Evolutionary conservation across 2,888 invertebrate genomes (phyloP), one percentile per base, ranked within the genome.

Genomic region (Ditula angustiorana): DNA sequence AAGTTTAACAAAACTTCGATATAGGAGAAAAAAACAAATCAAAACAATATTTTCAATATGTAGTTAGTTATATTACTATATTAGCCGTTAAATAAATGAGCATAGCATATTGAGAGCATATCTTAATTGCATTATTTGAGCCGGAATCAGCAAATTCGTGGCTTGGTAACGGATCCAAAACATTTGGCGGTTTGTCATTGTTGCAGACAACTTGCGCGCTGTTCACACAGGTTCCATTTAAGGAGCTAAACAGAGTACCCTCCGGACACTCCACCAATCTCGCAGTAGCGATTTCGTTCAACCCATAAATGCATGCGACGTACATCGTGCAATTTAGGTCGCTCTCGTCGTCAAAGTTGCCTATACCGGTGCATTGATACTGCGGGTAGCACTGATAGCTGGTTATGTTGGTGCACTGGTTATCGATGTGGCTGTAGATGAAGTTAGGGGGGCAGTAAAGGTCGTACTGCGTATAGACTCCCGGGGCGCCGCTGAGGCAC

Each of bases 401-500:
- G 0, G 89, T 85, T 8, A 82, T 76, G 53, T 88, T 90, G 0
- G 89, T 88, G 71, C 92, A 92, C 53, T 85, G 81, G 50, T 74
- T 75, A 61, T 87, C 86, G 35, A 83, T 46, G 66, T 91, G 89
- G 64, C 86, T 89, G 74, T 85, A 91, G 5, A 86, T 75, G 47
- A 83, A 86, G 46, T 82, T 79, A 13, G 78, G 69, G 0, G 92
- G 92, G 61, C 92, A 92, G 1, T 74, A 73, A 0, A 91, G 79
- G 65, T 87, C 82, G 73, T 86, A 83, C 37, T 85, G 81, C 1
- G 81, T 81, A 67, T 82, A 89, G 11, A 75, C 79, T 1, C 70
- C 72, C 0, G 76, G 70, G 0, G 81, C 82, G 0, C 78, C 78
- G 5, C 74, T 72, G 0, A 91, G 72, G 61, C 92, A 92, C 74